Conservation (phyloP, 1,140 invertebrate species). For the Laupala kohalensis region DNA sequence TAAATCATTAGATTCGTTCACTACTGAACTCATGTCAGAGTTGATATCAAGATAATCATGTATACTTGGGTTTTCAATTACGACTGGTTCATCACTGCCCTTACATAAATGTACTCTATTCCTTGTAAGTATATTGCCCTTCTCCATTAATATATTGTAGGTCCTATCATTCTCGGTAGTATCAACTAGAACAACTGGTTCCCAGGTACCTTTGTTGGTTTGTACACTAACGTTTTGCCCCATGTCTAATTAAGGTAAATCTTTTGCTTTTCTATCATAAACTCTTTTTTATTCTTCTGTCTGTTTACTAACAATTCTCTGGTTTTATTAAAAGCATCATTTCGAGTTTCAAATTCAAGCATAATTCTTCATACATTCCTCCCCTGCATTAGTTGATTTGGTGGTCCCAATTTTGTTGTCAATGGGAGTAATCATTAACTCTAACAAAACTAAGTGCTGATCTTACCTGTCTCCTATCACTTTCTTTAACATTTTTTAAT, state of each 20-base stretch:
- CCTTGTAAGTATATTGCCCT: background rate
- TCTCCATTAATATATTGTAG: background rate
- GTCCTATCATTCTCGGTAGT: background rate
- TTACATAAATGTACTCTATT: background rate
- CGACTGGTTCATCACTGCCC: background rate
- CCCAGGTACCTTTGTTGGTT: background rate
- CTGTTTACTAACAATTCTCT: background rate
- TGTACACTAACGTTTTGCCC: background rate
- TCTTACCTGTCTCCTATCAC: conserved; percentile 20
- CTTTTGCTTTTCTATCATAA: background rate
- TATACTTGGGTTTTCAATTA: background rate
- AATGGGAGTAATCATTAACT: conserved; percentile 13
- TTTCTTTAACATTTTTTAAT: conserved; percentile 23
- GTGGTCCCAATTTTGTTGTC: conserved; percentile 7
- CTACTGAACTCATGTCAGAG: background rate
- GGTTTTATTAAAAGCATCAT: conserved; percentile 10
- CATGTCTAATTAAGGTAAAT: background rate
- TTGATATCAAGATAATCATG: background rate
- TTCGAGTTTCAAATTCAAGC: conserved; percentile 6
- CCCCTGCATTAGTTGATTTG: conserved; percentile 14
- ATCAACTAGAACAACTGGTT: background rate
- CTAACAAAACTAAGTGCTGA: conserved; percentile 13
- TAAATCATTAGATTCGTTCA: background rate
- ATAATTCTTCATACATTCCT: no score
- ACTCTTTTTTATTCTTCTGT: background rate